These are phyloP conservation scores for Ctenoplectra terminalis DNA, from an alignment of 1,140 invertebrate species.

Conservation along the genomic window DNA sequence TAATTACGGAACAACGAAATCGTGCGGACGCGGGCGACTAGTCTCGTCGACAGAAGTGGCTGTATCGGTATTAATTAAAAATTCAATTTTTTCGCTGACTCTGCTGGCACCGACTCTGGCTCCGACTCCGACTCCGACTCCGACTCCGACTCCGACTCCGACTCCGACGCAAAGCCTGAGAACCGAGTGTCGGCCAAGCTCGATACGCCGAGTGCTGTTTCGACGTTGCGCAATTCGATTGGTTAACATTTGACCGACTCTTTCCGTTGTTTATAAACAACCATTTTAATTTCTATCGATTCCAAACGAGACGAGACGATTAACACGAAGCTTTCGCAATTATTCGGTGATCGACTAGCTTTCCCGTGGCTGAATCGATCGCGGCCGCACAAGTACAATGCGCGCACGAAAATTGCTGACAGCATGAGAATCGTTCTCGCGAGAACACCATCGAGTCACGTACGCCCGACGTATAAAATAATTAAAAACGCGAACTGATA, in stretches of 20 bases:
- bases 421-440: neutral
- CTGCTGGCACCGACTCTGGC: constrained; percentile 26
- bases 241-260: constrained; percentile 24
- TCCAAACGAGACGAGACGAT: no score
- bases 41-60: constrained; percentile 15
- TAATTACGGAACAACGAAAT: constrained; percentile 47
- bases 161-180: neutral
- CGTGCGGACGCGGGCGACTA: neutral
- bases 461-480: constrained; percentile 8
- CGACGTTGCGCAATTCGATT: constrained; percentile 39
- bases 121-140: no score
- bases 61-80: constrained; percentile 56
- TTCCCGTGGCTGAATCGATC: neutral
- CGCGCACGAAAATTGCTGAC: constrained; percentile 10
- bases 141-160: no score
- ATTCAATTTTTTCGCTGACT: constrained; percentile 52
- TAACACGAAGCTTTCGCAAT: neutral
- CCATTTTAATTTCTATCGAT: neutral
- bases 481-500: constrained; percentile 17
- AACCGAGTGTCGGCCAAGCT: constrained; percentile 28
- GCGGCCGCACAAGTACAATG: neutral
- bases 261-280: neutral
- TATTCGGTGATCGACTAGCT: neutral
- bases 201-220: constrained; percentile 34
- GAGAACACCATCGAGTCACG: neutral